Conservation (phyloP, 2,797 vertebrate species). For the Epinephelus malabaricus region DNA sequence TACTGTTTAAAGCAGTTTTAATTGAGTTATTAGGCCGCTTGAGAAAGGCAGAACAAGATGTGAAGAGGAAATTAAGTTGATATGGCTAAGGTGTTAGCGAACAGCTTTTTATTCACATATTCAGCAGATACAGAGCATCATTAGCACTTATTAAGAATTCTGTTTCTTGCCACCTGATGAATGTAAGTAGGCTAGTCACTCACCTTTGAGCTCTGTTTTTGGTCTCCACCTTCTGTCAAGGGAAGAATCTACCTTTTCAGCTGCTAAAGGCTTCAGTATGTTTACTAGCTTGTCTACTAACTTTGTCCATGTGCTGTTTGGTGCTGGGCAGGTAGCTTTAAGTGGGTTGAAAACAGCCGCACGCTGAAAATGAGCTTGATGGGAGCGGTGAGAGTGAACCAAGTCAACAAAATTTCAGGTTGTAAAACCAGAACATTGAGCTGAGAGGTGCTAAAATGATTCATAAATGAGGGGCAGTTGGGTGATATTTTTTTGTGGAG, state of each 20-base stretch:
- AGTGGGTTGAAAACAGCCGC: too few species aligned
- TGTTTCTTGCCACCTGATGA: background rate
- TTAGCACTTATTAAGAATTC: background rate
- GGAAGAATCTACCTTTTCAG: background rate
- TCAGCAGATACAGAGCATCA: background rate
- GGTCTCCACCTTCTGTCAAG: background rate
- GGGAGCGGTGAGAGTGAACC: too few species aligned
- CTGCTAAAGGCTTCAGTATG: background rate
- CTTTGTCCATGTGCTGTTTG: background rate
- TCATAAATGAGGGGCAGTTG: too few species aligned
- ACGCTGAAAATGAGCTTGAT: too few species aligned
- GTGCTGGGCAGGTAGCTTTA: background rate
- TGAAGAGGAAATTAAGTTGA: background rate
- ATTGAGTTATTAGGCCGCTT: background rate
- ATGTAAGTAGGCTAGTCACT: background rate
- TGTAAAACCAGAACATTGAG: too few species aligned
- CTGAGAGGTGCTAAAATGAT: too few species aligned
- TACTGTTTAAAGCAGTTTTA: background rate
- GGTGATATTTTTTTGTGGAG: too few species aligned
- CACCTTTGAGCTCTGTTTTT: constrained; percentile 2
- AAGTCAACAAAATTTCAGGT: too few species aligned
- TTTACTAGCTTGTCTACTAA: background rate
- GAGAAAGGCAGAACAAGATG: background rate
- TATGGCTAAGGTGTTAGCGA: background rate
- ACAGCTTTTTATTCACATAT: background rate